These are phyloP conservation scores for Andrena minutula DNA, from an alignment of 2,888 invertebrate genomes.

Conservation along the genomic window DNA sequence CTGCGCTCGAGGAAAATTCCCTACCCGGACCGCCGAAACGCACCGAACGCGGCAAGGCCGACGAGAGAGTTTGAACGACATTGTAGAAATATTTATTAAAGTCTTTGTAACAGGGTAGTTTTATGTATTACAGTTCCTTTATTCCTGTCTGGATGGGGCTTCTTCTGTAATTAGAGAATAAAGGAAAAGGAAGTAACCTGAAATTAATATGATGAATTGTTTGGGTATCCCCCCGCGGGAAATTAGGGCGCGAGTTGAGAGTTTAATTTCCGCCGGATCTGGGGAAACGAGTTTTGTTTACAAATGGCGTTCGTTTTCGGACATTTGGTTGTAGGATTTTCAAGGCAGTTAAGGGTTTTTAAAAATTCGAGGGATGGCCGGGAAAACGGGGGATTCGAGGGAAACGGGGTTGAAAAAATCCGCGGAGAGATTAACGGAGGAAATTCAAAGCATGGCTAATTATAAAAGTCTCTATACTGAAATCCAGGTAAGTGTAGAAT, in stretches of 20 bases:
- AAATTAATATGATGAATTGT: neutral
- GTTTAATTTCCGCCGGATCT: slow-evolving; percentile 17
- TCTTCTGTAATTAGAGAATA: neutral
- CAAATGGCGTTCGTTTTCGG: slow-evolving; percentile 79
- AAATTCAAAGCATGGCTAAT: slow-evolving; percentile 91
- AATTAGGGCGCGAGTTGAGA: slow-evolving; percentile 1
- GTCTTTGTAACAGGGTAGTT: too few species aligned
- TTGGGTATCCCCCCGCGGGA: neutral
- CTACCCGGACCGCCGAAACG: neutral
- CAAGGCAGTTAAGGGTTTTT: neutral
- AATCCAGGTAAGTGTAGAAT: slow-evolving; percentile 88
- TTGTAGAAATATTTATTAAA: too few species aligned
- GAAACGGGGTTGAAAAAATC: slow-evolving; percentile 90
- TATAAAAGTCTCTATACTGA: slow-evolving; percentile 92
- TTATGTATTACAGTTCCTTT: too few species aligned
- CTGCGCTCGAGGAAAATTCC: slow-evolving; percentile 2
- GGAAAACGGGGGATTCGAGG: slow-evolving; percentile 80
- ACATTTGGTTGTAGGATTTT: neutral
- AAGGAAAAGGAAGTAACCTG: neutral
- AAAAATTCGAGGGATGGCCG: slow-evolving; percentile 23
- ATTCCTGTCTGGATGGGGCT: neutral
- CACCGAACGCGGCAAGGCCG: neutral
- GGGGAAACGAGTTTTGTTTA: slow-evolving; percentile 75
- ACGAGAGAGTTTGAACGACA: too few species aligned
- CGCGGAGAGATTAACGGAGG: slow-evolving; percentile 92